A percentile compares a stretch with the other conserved stretches of the same genome.
phyloP scores from a whole-genome alignment of 2,888 invertebrate genomes.

The Cyclophora albipunctata region DNA sequence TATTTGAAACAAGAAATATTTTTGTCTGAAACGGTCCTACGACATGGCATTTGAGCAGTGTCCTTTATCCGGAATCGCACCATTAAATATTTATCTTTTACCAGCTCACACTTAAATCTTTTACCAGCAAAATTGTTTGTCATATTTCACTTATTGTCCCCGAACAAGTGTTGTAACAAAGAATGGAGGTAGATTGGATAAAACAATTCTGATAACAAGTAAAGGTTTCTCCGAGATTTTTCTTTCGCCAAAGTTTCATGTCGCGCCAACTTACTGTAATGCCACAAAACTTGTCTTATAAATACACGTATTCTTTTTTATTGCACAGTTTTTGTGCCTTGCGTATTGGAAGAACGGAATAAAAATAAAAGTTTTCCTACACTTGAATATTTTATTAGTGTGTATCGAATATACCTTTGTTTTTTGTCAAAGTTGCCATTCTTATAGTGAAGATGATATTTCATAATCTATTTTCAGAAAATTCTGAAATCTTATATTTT shows the following conservation, averaged over 20 bases:
- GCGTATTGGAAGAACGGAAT: constrained; percentile 4
- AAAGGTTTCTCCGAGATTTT: constrained; percentile 8
- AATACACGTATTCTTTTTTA: constrained; percentile 10
- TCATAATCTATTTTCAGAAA: too few species aligned
- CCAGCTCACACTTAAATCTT: not conserved
- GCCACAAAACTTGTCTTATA: constrained; percentile 14
- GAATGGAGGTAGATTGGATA: not conserved
- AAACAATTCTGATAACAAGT: constrained; percentile 7
- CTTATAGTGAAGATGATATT: too few species aligned
- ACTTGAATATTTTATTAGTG: constrained; percentile 3
- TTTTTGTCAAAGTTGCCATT: too few species aligned
- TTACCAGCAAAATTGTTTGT: not conserved
- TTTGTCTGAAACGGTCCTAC: too few species aligned
- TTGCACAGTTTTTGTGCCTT: constrained; percentile 3
- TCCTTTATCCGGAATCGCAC: too few species aligned
- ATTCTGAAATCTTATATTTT: too few species aligned
- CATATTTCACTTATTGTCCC: not conserved
- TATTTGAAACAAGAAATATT: too few species aligned
- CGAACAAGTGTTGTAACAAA: not conserved
- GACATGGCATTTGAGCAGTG: too few species aligned
- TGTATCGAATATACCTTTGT: not conserved
- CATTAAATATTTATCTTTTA: too few species aligned
- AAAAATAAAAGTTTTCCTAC: not conserved
- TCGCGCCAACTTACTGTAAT: constrained; percentile 12
- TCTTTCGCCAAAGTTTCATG: constrained; percentile 3